A percentile compares a stretch with the other conserved stretches of the same genome.
These are phyloP conservation scores for Lamprotornis superbus DNA, from an alignment of 2,113 vertebrate genomes.

Conservation along the genomic window DNA sequence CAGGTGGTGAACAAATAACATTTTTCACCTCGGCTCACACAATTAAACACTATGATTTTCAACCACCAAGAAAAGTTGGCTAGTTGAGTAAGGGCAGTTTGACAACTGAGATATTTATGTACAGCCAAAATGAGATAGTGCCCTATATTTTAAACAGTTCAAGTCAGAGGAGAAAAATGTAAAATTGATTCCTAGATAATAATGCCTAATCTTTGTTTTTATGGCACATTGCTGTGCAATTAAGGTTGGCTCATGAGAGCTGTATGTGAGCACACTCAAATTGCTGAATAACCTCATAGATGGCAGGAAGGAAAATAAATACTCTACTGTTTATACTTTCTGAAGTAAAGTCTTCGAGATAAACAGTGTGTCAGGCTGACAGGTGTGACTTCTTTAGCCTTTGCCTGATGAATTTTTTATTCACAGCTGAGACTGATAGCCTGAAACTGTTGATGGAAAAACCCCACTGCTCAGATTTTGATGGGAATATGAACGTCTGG, in stretches of 20 bases:
- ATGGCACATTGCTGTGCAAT: slow-evolving; percentile 66
- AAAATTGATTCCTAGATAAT: slow-evolving; percentile 72
- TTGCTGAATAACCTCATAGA: slow-evolving; percentile 66
- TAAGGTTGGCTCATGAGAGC: slow-evolving; percentile 68
- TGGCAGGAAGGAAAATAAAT: slow-evolving; percentile 75
- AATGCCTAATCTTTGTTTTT: slow-evolving; percentile 72
- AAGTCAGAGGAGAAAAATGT: slow-evolving; percentile 79
- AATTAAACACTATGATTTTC: slow-evolving; percentile 60
- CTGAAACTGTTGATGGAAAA: slow-evolving; percentile 57
- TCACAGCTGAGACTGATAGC: slow-evolving; percentile 48
- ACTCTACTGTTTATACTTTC: slow-evolving; percentile 65
- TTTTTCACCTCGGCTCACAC: slow-evolving; percentile 42
- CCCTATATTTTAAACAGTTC: slow-evolving; percentile 74
- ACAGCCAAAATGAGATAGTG: slow-evolving; percentile 69
- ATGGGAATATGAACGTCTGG: neutral
- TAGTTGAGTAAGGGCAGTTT: slow-evolving; percentile 60
- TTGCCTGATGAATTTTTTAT: slow-evolving; percentile 60
- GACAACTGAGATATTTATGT: slow-evolving; percentile 71
- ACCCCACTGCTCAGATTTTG: slow-evolving; percentile 12
- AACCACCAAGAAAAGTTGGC: slow-evolving; percentile 55
- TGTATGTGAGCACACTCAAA: slow-evolving; percentile 16
- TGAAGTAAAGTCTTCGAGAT: slow-evolving; percentile 50
- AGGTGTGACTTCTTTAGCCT: slow-evolving; percentile 70
- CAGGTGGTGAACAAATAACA: slow-evolving; percentile 30
- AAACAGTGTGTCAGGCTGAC: slow-evolving; percentile 64